Percentiles rank a stretch among this genome's conserved stretches.
Conservation (phyloP, 2,797 vertebrate genomes). For the Centroberyx gerrardi region DNA sequence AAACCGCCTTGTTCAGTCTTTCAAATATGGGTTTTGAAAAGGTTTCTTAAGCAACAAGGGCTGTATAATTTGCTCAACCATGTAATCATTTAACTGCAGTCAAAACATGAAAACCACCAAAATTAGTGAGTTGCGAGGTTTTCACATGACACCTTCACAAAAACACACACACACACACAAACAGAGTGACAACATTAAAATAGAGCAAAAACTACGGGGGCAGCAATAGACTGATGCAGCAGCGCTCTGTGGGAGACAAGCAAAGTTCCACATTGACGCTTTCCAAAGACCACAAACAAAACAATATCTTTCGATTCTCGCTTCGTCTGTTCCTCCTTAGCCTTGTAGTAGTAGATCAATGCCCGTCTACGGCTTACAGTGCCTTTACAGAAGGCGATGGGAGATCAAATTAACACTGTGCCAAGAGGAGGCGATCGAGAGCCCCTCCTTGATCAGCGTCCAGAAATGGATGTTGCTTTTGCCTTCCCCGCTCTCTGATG, state of each 20-base stretch:
- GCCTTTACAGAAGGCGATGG: constrained; percentile 51
- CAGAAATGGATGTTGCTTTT: constrained; percentile 58
- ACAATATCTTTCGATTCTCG: constrained; percentile 31
- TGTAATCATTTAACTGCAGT: constrained; percentile 4
- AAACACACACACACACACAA: constrained; percentile 16
- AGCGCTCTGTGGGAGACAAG: constrained; percentile 18
- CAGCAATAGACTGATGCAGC: constrained; percentile 41
- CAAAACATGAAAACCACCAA: constrained; percentile 14
- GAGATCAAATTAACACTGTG: constrained; percentile 58
- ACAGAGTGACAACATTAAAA: constrained; percentile 25
- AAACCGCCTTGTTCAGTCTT: too few species aligned
- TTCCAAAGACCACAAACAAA: constrained; percentile 41
- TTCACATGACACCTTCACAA: neutral
- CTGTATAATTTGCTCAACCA: neutral
- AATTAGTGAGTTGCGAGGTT: neutral
- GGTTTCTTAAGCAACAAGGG: neutral
- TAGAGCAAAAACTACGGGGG: constrained; percentile 34
- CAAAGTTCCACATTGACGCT: constrained; percentile 38
- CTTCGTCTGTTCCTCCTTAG: constrained; percentile 21
- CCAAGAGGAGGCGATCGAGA: constrained; percentile 45
- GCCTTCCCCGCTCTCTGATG: constrained; percentile 47
- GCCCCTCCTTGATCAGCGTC: constrained; percentile 65
- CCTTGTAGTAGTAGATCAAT: constrained; percentile 52
- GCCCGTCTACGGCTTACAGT: constrained; percentile 37
- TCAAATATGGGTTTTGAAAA: neutral